These are phyloP conservation scores for Emmelina monodactyla DNA, from an alignment of 2,888 invertebrate genomes.

Conservation along the genomic window DNA sequence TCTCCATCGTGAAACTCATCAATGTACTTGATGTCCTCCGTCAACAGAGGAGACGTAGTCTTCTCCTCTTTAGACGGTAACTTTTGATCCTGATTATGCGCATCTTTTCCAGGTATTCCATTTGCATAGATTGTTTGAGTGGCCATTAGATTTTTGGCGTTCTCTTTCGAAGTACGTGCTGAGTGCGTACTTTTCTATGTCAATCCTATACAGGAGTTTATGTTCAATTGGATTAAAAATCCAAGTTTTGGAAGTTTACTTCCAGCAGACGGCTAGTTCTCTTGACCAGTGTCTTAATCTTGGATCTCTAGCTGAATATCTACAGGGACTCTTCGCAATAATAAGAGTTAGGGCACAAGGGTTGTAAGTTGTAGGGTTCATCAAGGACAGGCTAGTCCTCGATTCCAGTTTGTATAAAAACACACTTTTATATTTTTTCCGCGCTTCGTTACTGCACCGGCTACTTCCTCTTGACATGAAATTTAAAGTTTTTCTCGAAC, in stretches of 20 bases:
- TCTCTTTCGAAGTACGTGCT: conserved; percentile 33
- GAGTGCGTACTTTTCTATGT: conserved; percentile 33
- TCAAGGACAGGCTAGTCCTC: conserved; percentile 65
- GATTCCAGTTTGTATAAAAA: conserved; percentile 51
- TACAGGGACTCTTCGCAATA: conserved; percentile 53
- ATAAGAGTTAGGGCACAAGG: conserved; percentile 57
- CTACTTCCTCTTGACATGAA: conserved; percentile 49
- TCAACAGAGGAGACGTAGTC: conserved; percentile 48
- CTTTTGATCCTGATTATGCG: conserved; percentile 42
- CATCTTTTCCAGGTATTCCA: conserved; percentile 55
- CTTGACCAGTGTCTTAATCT: conserved; percentile 67
- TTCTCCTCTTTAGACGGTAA: conserved; percentile 59
- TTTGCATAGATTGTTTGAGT: conserved; percentile 45
- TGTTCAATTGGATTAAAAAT: conserved; percentile 37
- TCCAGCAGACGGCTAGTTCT: conserved; percentile 45
- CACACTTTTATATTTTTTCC: conserved; percentile 45
- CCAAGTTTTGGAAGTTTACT: conserved; percentile 38
- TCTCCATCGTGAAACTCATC: conserved; percentile 37
- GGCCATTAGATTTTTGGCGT: conserved; percentile 48
- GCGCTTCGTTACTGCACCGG: conserved; percentile 34
- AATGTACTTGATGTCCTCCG: conserved; percentile 40
- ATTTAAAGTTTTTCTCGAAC: conserved; percentile 49
- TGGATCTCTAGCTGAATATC: conserved; percentile 66
- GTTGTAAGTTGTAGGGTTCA: conserved; percentile 60
- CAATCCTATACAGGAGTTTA: conserved; percentile 30